These are phyloP conservation scores for Progne subis DNA, from an alignment of 2,113 vertebrate genomes.

Conservation along the genomic window DNA sequence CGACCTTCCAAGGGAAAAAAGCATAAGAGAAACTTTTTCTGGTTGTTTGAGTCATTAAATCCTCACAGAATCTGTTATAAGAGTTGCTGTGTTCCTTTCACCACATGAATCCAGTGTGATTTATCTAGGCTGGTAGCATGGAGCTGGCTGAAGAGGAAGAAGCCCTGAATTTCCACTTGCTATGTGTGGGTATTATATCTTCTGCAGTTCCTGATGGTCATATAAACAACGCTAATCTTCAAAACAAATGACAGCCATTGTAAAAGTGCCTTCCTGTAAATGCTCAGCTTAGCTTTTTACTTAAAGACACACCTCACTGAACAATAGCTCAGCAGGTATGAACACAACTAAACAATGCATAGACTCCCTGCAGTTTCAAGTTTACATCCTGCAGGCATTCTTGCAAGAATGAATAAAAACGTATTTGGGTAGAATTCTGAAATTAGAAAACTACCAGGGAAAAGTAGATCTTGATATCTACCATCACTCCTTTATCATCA, in stretches of 20 bases:
- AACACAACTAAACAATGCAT: constrained; percentile 12
- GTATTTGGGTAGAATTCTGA: neutral
- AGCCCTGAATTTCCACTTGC: neutral
- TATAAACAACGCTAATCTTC: constrained; percentile 35
- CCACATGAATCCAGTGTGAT: neutral
- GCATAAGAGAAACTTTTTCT: neutral
- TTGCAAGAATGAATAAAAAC: neutral
- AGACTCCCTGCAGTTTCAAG: neutral
- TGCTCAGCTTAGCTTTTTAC: constrained; percentile 61
- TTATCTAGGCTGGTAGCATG: neutral
- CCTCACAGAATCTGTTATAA: neutral
- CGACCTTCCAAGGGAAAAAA: neutral
- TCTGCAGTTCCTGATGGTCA: neutral
- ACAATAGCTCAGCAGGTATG: constrained; percentile 83
- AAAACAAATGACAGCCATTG: constrained; percentile 58
- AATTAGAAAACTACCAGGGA: neutral
- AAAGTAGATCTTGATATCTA: neutral
- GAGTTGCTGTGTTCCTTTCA: neutral
- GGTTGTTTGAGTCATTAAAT: neutral
- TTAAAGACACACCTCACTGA: constrained; percentile 76
- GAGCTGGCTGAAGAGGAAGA: neutral
- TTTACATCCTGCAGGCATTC: constrained; percentile 39
- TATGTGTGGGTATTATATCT: neutral
- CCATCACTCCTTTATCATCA: neutral
- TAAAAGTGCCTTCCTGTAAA: constrained; percentile 50